A percentile compares a stretch with the other conserved stretches of the same genome.
These are phyloP conservation scores for Formica selysi DNA, from an alignment of 1,140 invertebrate genomes.

Conservation along the genomic window DNA sequence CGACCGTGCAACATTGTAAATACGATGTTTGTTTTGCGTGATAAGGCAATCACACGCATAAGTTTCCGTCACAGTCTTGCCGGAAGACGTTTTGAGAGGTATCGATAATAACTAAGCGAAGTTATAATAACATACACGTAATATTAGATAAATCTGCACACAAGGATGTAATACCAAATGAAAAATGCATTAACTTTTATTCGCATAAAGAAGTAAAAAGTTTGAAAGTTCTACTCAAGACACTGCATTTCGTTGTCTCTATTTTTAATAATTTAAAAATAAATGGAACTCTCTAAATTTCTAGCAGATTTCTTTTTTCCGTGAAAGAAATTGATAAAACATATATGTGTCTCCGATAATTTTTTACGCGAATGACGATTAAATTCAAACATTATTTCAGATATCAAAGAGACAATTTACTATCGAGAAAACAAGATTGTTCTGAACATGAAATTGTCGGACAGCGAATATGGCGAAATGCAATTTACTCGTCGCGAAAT, in stretches of 20 bases:
- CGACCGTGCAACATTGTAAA: background rate
- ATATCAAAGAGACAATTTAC: background rate
- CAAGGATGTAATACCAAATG: background rate
- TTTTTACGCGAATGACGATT: background rate
- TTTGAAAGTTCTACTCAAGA: background rate
- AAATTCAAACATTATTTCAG: background rate
- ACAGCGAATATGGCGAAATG: no score
- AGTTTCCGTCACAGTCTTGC: constrained; percentile 44
- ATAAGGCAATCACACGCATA: constrained; percentile 55
- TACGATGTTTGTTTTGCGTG: constrained; percentile 25
- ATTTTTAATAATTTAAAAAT: background rate
- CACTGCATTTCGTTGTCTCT: background rate
- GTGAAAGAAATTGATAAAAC: background rate
- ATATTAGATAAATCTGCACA: constrained; percentile 24
- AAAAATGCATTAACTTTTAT: constrained; percentile 3
- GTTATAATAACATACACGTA: constrained; percentile 16
- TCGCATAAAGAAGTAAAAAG: background rate
- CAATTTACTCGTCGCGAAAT: constrained; percentile 8
- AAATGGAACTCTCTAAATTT: background rate
- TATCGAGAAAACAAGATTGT: background rate
- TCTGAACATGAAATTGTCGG: background rate
- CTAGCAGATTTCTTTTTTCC: background rate
- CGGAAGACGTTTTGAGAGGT: constrained; percentile 59
- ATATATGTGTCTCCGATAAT: background rate
- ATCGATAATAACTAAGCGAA: constrained; percentile 52